Percentiles rank a stretch among this genome's conserved stretches.
Conservation (phyloP, 1,140 invertebrate genomes). For the Saccostrea cuccullata region DNA sequence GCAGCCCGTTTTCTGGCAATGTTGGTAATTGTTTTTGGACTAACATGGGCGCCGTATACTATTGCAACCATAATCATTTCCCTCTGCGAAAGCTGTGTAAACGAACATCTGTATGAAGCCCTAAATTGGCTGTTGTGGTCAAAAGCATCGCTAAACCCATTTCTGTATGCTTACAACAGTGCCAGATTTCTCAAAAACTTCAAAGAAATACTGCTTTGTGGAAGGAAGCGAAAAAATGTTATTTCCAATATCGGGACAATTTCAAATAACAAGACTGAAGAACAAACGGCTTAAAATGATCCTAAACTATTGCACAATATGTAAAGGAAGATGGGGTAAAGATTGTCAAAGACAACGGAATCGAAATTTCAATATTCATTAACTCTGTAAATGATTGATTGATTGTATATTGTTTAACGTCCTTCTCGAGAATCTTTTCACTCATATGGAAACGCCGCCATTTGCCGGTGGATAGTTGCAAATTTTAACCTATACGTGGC, state of each 20-base stretch:
- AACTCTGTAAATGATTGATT: too few relatives aligned
- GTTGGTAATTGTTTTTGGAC: conserved; percentile 60
- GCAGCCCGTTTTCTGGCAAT: conserved; percentile 62
- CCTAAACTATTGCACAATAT: not conserved
- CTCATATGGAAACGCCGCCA: too few relatives aligned
- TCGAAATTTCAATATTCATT: too few relatives aligned
- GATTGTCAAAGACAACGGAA: too few relatives aligned
- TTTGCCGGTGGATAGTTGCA: too few relatives aligned
- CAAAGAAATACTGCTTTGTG: conserved; percentile 54
- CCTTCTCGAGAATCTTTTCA: too few relatives aligned
- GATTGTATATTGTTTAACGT: too few relatives aligned
- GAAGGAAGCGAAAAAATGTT: conserved; percentile 2
- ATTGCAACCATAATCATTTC: conserved; percentile 62
- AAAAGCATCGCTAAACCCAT: conserved; percentile 71
- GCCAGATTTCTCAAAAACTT: conserved; percentile 61
- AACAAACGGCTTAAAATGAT: not conserved
- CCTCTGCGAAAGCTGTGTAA: conserved; percentile 61
- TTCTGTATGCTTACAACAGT: conserved; percentile 69
- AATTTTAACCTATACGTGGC: too few relatives aligned
- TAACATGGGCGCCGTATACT: conserved; percentile 68
- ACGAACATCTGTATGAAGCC: conserved; percentile 64
- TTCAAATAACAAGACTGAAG: not conserved
- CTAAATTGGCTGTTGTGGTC: conserved; percentile 70
- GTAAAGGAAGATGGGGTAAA: too few relatives aligned
- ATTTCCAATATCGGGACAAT: not conserved